Base-by-base conservation (phyloP, 2,113 vertebrate genomes). In the Danionella cerebrum region DNA sequence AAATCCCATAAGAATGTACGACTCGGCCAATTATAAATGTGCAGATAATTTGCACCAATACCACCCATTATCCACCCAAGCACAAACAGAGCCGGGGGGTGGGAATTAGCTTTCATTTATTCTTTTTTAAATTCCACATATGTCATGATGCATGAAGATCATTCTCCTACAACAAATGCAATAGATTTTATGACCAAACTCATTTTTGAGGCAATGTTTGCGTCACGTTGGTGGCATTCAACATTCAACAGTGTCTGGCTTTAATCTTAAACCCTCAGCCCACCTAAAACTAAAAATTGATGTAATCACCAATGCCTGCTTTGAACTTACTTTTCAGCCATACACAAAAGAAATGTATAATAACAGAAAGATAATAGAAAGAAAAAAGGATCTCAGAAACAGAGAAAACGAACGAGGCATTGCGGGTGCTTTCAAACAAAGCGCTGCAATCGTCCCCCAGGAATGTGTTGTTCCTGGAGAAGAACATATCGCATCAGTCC, bases 351-450 rank as follows among this genome's bases (percentile, higher is more conserved):
- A 24, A 42, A 19, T 48, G 24, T 31, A 25, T 36, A 22, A 64
- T 16, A 22, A 54, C 33, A 44, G 5, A 68, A 27, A 65, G 24
- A 31, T 36, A 78, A 67, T 77, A 68, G 11, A 22, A 4, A 58
- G 38, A 14, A 16, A 60, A 19, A 66, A 13, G 19, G 16, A 33
- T 60, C 31, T 67, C 19, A 54, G 10, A 22, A 13, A 65, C 21
- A 3, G 5, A 70, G 5, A 31, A 51, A 52, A 38, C 29, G 25
- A n/a, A 22, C 44, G 5, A 3, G 31, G 42, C 42, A 48, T n/a
- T n/a, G 38, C 16, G 11, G 0, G 22, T 45, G 50, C 64, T 58
- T 52, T 60, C n/a, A 25, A 53, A 80, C 75, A 80, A 78, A 74
- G 36, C 31, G 10, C 66, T 69, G 57, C 78, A 75, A 59, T 80